Evolutionary conservation across 2,888 invertebrate genomes (phyloP).

Genomic region (Pandemis heparana): DNA sequence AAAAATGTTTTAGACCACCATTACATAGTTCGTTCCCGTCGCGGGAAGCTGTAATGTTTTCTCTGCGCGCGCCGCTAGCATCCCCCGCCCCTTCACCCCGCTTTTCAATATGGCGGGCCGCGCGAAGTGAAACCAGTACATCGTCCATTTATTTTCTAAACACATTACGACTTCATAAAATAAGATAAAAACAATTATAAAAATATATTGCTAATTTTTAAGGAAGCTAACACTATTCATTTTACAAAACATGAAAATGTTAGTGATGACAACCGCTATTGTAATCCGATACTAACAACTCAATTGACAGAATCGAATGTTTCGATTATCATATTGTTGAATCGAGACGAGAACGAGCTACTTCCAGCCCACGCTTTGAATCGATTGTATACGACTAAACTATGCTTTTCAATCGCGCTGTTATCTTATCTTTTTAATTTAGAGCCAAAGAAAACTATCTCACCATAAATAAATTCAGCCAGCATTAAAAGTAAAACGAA

Average conservation of each 20-base stretch:
- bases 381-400: neutral
- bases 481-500: neutral
- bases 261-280: constrained; percentile 44
- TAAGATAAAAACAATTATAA: no score
- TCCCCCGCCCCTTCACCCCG: no score
- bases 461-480: neutral
- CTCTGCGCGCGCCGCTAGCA: no score
- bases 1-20: no score
- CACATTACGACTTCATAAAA: no score
- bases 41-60: no score
- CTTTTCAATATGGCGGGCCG: no score
- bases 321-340: constrained; percentile 35
- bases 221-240: no score
- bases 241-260: constrained; percentile 38
- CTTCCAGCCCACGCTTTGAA: neutral
- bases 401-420: neutral
- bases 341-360: constrained; percentile 22
- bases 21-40: no score
- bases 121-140: no score
- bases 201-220: no score
- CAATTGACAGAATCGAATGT: constrained; percentile 41
- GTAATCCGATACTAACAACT: constrained; percentile 49
- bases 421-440: constrained; percentile 2
- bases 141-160: no score
- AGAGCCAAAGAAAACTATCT: neutral